These are phyloP conservation scores for Chymomyza procnemis DNA, from an alignment of 2,888 invertebrate genomes.

Conservation along the genomic window DNA sequence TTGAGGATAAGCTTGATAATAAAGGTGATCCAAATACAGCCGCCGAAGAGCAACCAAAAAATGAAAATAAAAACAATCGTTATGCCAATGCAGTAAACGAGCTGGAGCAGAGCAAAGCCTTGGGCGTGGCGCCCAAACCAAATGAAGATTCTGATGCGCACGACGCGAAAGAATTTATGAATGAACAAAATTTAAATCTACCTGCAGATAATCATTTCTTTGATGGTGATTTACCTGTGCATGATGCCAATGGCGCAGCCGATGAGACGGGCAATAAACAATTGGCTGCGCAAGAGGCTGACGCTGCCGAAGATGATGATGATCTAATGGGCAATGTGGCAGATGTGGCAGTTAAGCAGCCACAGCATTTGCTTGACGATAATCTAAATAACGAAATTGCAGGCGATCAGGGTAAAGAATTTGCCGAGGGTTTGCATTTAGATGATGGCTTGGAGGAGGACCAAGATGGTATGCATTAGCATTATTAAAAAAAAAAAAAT, in stretches of 20 bases:
- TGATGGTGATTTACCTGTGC: slow-evolving; percentile 50
- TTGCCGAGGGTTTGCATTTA: slow-evolving; percentile 76
- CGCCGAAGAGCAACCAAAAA: slow-evolving; percentile 62
- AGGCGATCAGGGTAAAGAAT: slow-evolving; percentile 78
- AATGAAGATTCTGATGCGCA: slow-evolving; percentile 77
- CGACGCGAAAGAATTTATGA: slow-evolving; percentile 76
- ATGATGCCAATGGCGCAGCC: slow-evolving; percentile 17
- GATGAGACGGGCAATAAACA: slow-evolving; percentile 40
- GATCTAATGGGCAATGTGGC: slow-evolving; percentile 50
- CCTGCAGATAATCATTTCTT: slow-evolving; percentile 72
- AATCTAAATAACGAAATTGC: slow-evolving; percentile 79
- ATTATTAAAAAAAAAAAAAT: too few species aligned
- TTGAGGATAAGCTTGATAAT: slow-evolving; percentile 57
- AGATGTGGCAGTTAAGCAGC: slow-evolving; percentile 70
- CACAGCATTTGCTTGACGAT: slow-evolving; percentile 69
- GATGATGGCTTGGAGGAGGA: slow-evolving; percentile 78
- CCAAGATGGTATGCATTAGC: slow-evolving; percentile 78
- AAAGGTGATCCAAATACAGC: slow-evolving; percentile 61
- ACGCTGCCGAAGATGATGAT: slow-evolving; percentile 62
- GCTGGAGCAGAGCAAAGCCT: slow-evolving; percentile 53
- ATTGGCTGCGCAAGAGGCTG: slow-evolving; percentile 35
- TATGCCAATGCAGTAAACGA: slow-evolving; percentile 75
- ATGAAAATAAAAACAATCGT: slow-evolving; percentile 73
- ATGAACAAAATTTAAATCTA: slow-evolving; percentile 75
- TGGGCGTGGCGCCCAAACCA: slow-evolving; percentile 37